phyloP scores from a whole-genome alignment of 2,113 vertebrate species.

The Struthidea cinerea region DNA sequence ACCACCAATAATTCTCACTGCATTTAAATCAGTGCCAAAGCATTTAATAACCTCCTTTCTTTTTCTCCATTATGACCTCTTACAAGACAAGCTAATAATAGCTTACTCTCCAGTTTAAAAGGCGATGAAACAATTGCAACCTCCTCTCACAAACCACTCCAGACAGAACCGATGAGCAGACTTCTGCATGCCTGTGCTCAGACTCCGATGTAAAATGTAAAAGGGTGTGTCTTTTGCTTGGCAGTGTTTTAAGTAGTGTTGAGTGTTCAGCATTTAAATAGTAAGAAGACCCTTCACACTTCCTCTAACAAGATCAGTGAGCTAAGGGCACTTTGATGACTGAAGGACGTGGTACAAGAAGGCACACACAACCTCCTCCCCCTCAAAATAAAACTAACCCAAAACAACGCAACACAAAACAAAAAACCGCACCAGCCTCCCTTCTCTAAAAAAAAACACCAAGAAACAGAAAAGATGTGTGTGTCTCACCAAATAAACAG shows the following conservation, averaged over 20 bases:
- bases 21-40: not conserved
- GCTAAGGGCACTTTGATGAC: not conserved
- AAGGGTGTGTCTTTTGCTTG: not conserved
- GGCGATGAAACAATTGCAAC: not conserved
- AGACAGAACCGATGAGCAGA: not conserved
- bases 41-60: not conserved
- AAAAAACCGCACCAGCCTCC: not conserved
- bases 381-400: not conserved
- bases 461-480: not conserved
- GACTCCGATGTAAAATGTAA: not conserved
- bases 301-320: not conserved
- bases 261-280: not conserved
- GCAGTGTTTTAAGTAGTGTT: not conserved
- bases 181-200: not conserved
- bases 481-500: not conserved
- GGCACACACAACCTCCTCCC: fast-evolving
- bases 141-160: not conserved
- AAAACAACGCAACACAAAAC: not conserved
- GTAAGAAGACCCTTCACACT: not conserved
- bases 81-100: conserved; percentile 43
- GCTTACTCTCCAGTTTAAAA: not conserved
- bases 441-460: fast-evolving
- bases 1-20: not conserved
- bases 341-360: not conserved
- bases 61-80: not conserved